Base-by-base conservation (phyloP, 2,888 invertebrate species). In the Rhagonycha fulva region DNA sequence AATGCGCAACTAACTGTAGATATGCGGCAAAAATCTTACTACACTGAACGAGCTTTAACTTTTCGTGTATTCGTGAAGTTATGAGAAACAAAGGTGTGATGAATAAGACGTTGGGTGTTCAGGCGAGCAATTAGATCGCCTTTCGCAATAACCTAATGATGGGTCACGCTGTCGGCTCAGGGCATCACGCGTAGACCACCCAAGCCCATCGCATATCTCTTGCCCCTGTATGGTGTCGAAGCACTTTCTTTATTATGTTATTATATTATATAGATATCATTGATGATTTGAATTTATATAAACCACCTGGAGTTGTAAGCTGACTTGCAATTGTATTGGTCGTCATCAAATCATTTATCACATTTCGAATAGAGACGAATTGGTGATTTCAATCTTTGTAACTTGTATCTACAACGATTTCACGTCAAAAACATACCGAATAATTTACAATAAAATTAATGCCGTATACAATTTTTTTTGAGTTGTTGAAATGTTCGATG, bases 111-210 rank as follows among this genome's bases (percentile, higher is more conserved):
- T 86, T 85, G 85, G 86, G 86, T 86, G 86, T 86, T 83, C 85
- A 83, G 83, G 83, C 84, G 83, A 83, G 87, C 87, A 87, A 88
- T 88, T 88, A 88, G 88, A 87, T 87, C 88, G 88, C 88, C 88
- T 88, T 88, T 88, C 86, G 88, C 87, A 88, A 87, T 86, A 85
- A 87, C 85, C 88, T 88, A 88, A 88, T 88, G 87, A 88, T 86
- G 86, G 87, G 85, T 86, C 87, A 86, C 84, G 86, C 85, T 84
- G 85, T 84, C 85, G 84, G 85, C 86, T 84, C 83, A 84, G 84
- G 86, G 86, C 87, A 84, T 85, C 84, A 83, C 85, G 83, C 84
- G 86, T 84, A 84, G 86, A 86, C 86, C 86, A 87, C 86, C 86
- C 86, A 86, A 86, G 84, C 83, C 82, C 82, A 83, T 82, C 79